Conservation (phyloP, 2,797 vertebrate species). For the Thaleichthys pacificus region DNA sequence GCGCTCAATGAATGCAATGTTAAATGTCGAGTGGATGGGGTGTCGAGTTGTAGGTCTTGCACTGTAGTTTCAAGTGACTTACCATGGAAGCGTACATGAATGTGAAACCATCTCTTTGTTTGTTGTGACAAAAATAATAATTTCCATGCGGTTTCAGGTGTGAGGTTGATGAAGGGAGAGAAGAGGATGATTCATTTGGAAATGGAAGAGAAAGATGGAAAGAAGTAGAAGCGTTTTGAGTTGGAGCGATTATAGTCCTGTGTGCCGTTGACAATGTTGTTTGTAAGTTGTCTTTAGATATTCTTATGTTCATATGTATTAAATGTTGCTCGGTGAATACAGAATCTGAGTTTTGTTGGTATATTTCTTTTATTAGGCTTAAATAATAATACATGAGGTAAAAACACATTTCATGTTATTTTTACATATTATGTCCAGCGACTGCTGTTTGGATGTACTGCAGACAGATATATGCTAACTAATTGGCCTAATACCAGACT, state of each 20-base stretch:
- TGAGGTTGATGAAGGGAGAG: constrained; percentile 77
- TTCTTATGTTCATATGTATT: constrained; percentile 17
- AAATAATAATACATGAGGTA: background rate
- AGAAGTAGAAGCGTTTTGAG: constrained; percentile 49
- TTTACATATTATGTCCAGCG: too few relatives aligned
- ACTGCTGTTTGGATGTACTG: background rate
- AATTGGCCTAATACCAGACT: background rate
- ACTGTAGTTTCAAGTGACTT: background rate
- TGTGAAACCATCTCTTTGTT: background rate
- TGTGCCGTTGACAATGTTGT: constrained; percentile 2
- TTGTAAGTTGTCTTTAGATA: constrained; percentile 2
- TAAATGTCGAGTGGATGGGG: too few relatives aligned
- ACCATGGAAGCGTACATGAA: too few relatives aligned
- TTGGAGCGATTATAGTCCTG: background rate
- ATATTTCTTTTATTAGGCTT: background rate
- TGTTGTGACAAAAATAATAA: background rate
- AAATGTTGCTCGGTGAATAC: background rate
- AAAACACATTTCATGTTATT: too few relatives aligned
- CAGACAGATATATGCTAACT: background rate
- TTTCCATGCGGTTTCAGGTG: constrained; percentile 69
- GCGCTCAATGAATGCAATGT: too few relatives aligned
- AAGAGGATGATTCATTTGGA: constrained; percentile 80
- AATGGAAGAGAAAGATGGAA: constrained; percentile 85
- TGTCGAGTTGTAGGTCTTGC: background rate
- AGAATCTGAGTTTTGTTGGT: background rate